A percentile compares a stretch with the other conserved stretches of the same genome.
Evolutionary conservation across 2,797 vertebrate species (phyloP).

Genomic region (Numenius phaeopus): DNA sequence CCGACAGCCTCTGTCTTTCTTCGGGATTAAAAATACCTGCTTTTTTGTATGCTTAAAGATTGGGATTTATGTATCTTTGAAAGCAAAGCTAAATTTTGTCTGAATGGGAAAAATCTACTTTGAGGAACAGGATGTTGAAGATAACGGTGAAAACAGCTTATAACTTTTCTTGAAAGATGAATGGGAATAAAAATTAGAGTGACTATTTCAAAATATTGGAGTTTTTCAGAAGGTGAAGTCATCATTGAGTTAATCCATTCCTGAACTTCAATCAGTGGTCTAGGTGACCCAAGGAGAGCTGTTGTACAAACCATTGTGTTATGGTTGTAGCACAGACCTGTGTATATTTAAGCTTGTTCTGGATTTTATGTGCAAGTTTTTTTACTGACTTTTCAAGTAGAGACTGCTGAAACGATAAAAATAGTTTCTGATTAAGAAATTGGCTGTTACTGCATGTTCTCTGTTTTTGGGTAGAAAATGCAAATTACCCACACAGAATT

Average conservation of each 20-base stretch:
- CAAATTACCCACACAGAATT: background rate
- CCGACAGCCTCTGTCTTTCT: background rate
- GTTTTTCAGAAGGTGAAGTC: background rate
- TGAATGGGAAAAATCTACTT: background rate
- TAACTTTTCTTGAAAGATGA: background rate
- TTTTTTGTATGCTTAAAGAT: background rate
- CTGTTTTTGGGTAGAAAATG: background rate
- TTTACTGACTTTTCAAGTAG: background rate
- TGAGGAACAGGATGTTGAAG: background rate
- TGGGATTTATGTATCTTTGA: background rate
- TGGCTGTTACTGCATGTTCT: background rate
- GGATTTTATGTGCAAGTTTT: background rate
- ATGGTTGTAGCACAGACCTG: background rate
- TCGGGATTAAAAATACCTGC: background rate
- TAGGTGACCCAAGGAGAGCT: background rate
- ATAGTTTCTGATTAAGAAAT: background rate
- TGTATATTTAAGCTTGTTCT: background rate
- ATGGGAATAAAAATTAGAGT: background rate
- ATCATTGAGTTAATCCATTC: background rate
- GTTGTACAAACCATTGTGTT: background rate
- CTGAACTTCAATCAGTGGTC: background rate
- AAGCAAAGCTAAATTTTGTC: background rate
- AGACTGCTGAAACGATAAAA: background rate
- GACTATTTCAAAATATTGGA: background rate
- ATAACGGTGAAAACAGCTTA: background rate